A percentile compares a stretch with the other conserved stretches of the same genome.
phyloP scores from a whole-genome alignment of 2,888 invertebrate species.

The Hydraecia micacea region DNA sequence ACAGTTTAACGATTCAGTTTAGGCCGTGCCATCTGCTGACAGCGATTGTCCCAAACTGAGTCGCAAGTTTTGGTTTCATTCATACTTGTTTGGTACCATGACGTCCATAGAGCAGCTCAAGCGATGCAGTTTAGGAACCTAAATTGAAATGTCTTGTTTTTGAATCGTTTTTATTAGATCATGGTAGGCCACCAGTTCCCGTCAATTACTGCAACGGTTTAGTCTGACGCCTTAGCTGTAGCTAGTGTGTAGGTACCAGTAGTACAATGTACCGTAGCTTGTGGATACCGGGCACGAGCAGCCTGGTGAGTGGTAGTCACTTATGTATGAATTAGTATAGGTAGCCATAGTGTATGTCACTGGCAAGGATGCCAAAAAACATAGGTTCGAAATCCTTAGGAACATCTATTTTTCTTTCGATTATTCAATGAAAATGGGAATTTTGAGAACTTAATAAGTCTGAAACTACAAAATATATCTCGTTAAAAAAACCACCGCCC shows the following conservation, averaged over 20 bases:
- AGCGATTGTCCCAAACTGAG: too few relatives aligned
- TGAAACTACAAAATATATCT: neutral
- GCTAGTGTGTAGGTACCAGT: neutral
- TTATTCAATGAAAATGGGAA: neutral
- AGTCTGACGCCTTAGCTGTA: neutral
- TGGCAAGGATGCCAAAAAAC: neutral
- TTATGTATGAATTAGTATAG: neutral
- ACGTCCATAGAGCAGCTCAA: too few relatives aligned
- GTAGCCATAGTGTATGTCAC: neutral
- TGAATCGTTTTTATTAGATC: too few relatives aligned
- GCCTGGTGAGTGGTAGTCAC: neutral
- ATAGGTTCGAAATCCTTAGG: neutral
- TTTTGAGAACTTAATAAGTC: neutral
- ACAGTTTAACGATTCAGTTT: too few relatives aligned
- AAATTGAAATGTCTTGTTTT: too few relatives aligned
- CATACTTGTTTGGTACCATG: too few relatives aligned
- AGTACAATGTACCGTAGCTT: conserved; percentile 17
- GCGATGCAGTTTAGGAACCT: too few relatives aligned
- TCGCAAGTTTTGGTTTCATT: too few relatives aligned
- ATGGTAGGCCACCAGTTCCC: too few relatives aligned
- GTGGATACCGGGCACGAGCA: neutral
- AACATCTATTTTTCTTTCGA: neutral
- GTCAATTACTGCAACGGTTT: conserved; percentile 10
- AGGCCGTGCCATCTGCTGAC: too few relatives aligned
- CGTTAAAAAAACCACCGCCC: neutral